Percentiles rank a stretch among this genome's conserved stretches.
Evolutionary conservation across 2,113 vertebrate genomes (phyloP).

Genomic region (Podiceps cristatus): DNA sequence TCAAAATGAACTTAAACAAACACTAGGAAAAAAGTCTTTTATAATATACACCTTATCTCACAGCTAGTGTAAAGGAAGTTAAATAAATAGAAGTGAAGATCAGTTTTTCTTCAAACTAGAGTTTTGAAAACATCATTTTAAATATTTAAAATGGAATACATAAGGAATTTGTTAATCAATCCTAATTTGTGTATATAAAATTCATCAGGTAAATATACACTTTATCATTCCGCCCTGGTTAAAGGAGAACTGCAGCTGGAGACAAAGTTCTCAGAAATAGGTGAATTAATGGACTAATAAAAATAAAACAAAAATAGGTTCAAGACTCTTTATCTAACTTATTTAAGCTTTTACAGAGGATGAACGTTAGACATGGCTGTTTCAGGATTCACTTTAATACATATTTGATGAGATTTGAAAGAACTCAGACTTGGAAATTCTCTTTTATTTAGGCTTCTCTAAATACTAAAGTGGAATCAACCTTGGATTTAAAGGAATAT

Average conservation of each 20-base stretch:
- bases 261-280: neutral
- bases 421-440: conserved; percentile 51
- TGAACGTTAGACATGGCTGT: conserved; percentile 8
- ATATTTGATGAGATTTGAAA: conserved; percentile 69
- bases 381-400: conserved; percentile 66
- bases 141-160: neutral
- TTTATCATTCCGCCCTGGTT: neutral
- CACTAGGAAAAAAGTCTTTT: neutral
- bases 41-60: neutral
- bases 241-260: neutral
- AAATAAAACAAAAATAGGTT: neutral
- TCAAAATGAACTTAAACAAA: neutral
- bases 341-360: conserved; percentile 36
- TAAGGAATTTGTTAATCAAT: neutral
- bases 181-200: neutral
- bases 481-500: conserved; percentile 79
- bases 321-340: neutral
- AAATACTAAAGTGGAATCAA: conserved; percentile 66
- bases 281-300: neutral
- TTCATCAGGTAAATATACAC: neutral
- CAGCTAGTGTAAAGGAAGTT: neutral
- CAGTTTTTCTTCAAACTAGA: neutral
- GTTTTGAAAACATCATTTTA: neutral
- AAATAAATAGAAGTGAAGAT: neutral
- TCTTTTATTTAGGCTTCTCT: conserved; percentile 69